Conservation (phyloP, 2,888 invertebrate species). For the Cylloceria caligata region DNA sequence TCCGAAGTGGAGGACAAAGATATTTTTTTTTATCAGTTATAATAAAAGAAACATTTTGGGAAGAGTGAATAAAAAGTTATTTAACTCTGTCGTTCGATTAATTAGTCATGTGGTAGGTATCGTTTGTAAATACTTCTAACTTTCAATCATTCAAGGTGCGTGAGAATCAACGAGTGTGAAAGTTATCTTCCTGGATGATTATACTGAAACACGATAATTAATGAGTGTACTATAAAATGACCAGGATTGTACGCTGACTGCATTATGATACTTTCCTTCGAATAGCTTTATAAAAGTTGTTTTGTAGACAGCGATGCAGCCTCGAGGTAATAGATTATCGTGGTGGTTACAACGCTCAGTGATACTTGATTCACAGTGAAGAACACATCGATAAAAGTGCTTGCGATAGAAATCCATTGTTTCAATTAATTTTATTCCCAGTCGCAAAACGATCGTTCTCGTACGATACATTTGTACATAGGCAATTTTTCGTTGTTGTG, state of each 20-base stretch:
- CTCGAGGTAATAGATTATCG: too few relatives aligned
- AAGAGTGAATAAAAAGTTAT: constrained; percentile 24
- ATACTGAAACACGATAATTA: constrained; percentile 2
- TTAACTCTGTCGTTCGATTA: constrained; percentile 30
- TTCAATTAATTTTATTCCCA: background rate
- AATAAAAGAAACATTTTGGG: background rate
- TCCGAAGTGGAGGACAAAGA: constrained; percentile 5
- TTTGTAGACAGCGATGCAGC: background rate
- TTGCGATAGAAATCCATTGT: background rate
- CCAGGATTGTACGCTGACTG: background rate
- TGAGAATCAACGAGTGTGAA: background rate
- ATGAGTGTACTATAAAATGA: background rate
- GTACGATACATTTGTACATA: too few relatives aligned
- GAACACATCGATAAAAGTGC: constrained; percentile 10
- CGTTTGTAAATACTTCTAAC: background rate
- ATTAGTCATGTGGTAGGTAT: constrained; percentile 55
- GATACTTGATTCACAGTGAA: background rate
- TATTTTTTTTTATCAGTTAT: constrained; percentile 1
- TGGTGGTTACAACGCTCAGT: background rate
- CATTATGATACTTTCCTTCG: background rate
- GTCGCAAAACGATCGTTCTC: too few relatives aligned
- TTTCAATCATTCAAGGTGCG: background rate
- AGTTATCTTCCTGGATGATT: background rate
- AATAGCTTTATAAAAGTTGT: background rate
- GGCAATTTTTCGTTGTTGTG: background rate